Conservation (phyloP, 2,888 invertebrate genomes). For the Hirudinaria manillensis region DNA sequence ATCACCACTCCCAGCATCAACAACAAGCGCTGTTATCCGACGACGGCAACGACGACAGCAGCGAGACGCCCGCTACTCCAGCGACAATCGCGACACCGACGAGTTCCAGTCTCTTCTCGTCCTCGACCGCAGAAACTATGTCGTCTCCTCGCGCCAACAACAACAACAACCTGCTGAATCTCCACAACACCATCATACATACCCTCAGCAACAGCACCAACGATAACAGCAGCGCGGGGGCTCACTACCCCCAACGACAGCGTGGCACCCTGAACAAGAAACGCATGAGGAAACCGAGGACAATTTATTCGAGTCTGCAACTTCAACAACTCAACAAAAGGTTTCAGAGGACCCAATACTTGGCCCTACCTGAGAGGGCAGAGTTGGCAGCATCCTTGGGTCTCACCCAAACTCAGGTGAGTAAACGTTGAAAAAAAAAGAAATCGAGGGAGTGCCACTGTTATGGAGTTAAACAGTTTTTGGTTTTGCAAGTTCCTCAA, state of each 20-base stretch:
- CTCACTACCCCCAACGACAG: constrained; percentile 4
- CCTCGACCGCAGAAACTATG: constrained; percentile 2
- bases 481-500: too few relatives aligned
- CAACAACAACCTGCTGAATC: constrained; percentile 18
- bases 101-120: not conserved
- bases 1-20: not conserved
- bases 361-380: constrained; percentile 96
- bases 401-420: constrained; percentile 96
- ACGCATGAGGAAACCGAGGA: constrained; percentile 99
- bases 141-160: not conserved
- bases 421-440: constrained; percentile 43
- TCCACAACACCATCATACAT: not conserved
- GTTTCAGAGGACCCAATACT: constrained; percentile 97
- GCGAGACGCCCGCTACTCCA: not conserved
- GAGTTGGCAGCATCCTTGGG: constrained; percentile 95
- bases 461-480: constrained; percentile 9
- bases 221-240: constrained; percentile 3
- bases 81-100: not conserved
- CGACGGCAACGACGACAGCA: not conserved
- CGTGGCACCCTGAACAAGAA: constrained; percentile 60
- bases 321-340: constrained; percentile 93
- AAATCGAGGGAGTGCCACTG: constrained; percentile 43
- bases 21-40: not conserved
- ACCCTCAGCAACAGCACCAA: not conserved
- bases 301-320: constrained; percentile 97